Base-by-base conservation (phyloP, 2,888 invertebrate species). In the Agrotis ipsilon region DNA sequence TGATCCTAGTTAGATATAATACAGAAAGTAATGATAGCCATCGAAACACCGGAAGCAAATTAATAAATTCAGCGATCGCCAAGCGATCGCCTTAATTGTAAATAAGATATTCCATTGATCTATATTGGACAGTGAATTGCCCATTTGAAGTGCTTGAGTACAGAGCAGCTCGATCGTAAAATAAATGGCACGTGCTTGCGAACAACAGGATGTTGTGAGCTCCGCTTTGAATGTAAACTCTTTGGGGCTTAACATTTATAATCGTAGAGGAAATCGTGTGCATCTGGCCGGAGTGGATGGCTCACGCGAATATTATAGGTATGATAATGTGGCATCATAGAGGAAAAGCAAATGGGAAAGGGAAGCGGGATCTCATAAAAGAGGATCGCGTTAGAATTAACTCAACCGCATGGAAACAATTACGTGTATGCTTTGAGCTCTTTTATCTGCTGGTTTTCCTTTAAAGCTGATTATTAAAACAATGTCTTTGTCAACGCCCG, bases 131-230 rank as follows among this genome's bases (percentile, higher is more conserved):
- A 75, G 62, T 78, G 73, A 80, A 84, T 82, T 73, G 72, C 66
- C 72, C 73, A 80, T 85, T 68, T 76, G 75, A 81, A 78, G 78
- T 81, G 80, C 72, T 71, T 64, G 63, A 79, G 77, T 81, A 81
- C 75, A 79, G 71, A 81, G 82, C 82, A 86, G 81, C 82, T 86
- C 81, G 84, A 87, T 87, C 87, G 87, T 92, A 89, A 91, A 90
- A 91, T 90, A 88, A 90, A 91, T 89, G 87, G 91, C 92, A 91
- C 91, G 92, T 92, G 93, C 88, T 87, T 83, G 84, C 86, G 84
- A 89, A 91, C 87, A 92, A 89, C 93, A 93, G 92, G 93, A 93
- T 92, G 92, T 90, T 88, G 87, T 90, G 88, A 88, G 85, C 86
- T 87, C 82, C 76, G 87, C 86, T 82, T 82, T 89, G 88, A 92